phyloP scores from a whole-genome alignment of 2,797 vertebrate genomes.

The Sebastes nivosus region DNA sequence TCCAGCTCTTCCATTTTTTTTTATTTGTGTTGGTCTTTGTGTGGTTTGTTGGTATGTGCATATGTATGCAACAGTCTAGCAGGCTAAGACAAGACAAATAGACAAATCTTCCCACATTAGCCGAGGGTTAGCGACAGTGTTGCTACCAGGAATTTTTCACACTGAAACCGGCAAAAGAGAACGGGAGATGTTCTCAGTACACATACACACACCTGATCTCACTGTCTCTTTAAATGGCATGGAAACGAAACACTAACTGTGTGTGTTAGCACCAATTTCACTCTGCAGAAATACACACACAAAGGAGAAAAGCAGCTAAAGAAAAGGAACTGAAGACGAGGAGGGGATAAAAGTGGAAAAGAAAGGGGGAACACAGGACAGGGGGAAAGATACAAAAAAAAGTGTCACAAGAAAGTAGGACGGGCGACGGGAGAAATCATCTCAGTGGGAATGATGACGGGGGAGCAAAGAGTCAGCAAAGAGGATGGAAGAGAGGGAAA shows the following conservation, averaged over 20 bases:
- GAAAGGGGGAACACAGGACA: background rate
- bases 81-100: background rate
- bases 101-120: background rate
- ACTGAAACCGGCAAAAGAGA: too few species aligned
- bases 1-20: background rate
- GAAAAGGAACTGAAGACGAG: background rate
- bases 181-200: background rate
- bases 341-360: background rate
- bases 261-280: background rate
- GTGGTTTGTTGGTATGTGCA: background rate
- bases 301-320: background rate
- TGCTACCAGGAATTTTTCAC: too few species aligned
- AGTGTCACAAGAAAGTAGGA: background rate
- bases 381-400: background rate
- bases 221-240: background rate
- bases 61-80: background rate
- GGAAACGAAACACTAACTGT: background rate
- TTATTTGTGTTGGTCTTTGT: background rate
- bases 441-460: conserved; percentile 7
- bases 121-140: background rate
- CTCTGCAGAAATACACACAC: background rate
- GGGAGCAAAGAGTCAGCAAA: background rate
- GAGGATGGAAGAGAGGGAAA: background rate
- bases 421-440: conserved; percentile 4
- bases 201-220: too few species aligned